Base-by-base conservation (phyloP, 2,797 vertebrate species). In the Coccyzus lansbergi region DNA sequence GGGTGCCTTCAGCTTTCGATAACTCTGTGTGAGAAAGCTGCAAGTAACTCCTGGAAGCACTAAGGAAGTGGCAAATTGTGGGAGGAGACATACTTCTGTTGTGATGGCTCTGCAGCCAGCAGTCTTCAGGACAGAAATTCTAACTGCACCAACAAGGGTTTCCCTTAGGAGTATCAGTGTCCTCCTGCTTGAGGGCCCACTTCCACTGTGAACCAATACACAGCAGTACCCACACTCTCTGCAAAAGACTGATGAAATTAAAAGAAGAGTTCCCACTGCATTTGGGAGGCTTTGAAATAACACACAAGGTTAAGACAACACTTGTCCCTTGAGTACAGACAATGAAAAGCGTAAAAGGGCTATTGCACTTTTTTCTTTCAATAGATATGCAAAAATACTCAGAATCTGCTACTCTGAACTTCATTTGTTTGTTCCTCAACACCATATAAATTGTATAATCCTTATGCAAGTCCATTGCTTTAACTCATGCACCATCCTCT, bases 191-290 rank as follows among this genome's bases (percentile, higher is more conserved):
- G 17, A 75, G 22, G 55, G 14, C 9, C 9, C 14, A n/a, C 6
- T 65, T 42, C 29, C 25, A 31, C 9, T 7, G 7, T 0, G 0
- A 91, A 20, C 15, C 12, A 49, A 25, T 20, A 34, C 24, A 36
- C 36, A 65, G 70, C 12, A 72, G 46, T 19, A 17, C 8, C 59
- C 1, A 0, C 13, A 28, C 36, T 24, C 33, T 22, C 36, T 34
- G 31, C 15, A 58, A 46, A 49, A 81, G 29, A 40, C 29, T 34
- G 24, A 16, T 53, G 28, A 62, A 84, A 58, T 72, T 36, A 53
- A 62, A 65, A 63, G 26, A 19, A 26, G 15, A 26, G 21, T 28
- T 82, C 49, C 29, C 22, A 12, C 9, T 12, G 67, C 8, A 26
- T 60, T 62, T 52, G 21, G 4, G n/a, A 65, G 34, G 28, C n/a